Conservation (phyloP, 2,797 vertebrate genomes). For the Holocentrus rufus region DNA sequence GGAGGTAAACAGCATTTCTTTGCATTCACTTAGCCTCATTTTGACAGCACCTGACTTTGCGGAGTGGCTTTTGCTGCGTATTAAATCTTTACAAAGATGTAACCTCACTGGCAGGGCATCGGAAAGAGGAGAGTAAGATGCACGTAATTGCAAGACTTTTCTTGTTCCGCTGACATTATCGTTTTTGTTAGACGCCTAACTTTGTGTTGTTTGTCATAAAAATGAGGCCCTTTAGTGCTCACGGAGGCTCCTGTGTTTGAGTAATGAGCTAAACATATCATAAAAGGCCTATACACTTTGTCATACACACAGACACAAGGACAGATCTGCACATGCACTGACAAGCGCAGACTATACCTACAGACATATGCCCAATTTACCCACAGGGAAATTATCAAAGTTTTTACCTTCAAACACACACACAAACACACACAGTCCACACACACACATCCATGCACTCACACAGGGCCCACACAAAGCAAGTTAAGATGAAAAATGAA, state of each 20-base stretch:
- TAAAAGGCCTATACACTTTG: conserved; percentile 9
- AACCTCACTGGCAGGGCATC: conserved; percentile 28
- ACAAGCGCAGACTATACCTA: conserved; percentile 35
- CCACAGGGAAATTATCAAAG: conserved; percentile 46
- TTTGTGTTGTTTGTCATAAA: conserved; percentile 60
- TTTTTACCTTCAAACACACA: conserved; percentile 54
- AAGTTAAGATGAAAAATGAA: conserved; percentile 44
- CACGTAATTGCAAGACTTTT: conserved; percentile 50
- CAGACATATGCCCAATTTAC: conserved; percentile 31
- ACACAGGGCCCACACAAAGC: conserved; percentile 13
- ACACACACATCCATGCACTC: conserved; percentile 19
- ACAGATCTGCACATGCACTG: conserved; percentile 9
- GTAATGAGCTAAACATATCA: conserved; percentile 59
- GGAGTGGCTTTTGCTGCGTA: conserved; percentile 35
- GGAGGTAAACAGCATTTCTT: conserved; percentile 46
- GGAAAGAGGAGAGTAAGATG: conserved; percentile 31
- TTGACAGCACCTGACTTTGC: conserved; percentile 59
- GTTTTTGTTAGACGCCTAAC: conserved; percentile 58
- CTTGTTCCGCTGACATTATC: conserved; percentile 56
- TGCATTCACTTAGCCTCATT: conserved; percentile 45
- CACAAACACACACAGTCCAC: conserved; percentile 27
- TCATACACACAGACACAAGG: conserved; percentile 3
- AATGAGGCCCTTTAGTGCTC: conserved; percentile 49
- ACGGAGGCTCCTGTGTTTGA: conserved; percentile 50
- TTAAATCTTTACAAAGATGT: conserved; percentile 61